phyloP scores from a whole-genome alignment of 2,888 invertebrate genomes.

The Mechanitis mazaeus region DNA sequence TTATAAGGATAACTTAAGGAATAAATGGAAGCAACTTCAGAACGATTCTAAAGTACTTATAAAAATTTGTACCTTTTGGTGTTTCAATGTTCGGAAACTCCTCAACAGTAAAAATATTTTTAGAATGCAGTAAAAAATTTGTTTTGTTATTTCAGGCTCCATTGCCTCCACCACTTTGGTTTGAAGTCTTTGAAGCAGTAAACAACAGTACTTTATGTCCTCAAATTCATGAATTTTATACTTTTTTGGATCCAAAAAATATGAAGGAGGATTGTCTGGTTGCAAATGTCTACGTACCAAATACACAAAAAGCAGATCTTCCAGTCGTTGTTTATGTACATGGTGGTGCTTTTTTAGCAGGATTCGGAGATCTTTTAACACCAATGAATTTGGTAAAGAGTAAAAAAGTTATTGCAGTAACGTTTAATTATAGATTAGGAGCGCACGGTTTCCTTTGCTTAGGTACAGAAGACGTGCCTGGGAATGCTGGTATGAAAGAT shows the following conservation, averaged over 20 bases:
- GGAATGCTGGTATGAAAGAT: constrained; percentile 45
- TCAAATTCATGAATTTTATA: constrained; percentile 18
- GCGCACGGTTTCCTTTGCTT: constrained; percentile 37
- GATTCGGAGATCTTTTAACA: constrained; percentile 40
- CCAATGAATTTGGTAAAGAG: constrained; percentile 37
- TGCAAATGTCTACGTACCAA: constrained; percentile 38
- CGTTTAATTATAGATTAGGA: constrained; percentile 52
- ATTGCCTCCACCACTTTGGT: constrained; percentile 38
- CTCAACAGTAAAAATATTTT: too few species aligned
- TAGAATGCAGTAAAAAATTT: too few species aligned
- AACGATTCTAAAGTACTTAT: too few species aligned
- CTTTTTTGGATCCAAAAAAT: constrained; percentile 16
- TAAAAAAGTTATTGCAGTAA: constrained; percentile 43
- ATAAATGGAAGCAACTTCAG: too few species aligned
- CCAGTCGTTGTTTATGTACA: constrained; percentile 63
- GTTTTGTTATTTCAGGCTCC: constrained; percentile 37
- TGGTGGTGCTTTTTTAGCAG: constrained; percentile 59
- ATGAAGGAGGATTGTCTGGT: constrained; percentile 38
- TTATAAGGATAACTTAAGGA: too few species aligned
- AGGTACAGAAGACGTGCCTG: constrained; percentile 39
- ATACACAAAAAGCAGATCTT: constrained; percentile 30
- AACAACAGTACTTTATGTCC: constrained; percentile 34
- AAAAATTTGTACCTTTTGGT: too few species aligned
- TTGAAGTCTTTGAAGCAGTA: constrained; percentile 32
- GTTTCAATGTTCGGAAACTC: too few species aligned